A percentile compares a stretch with the other conserved stretches of the same genome.
These are phyloP conservation scores for Tipula helvola DNA, from an alignment of 2,888 invertebrate species.

Conservation along the genomic window DNA sequence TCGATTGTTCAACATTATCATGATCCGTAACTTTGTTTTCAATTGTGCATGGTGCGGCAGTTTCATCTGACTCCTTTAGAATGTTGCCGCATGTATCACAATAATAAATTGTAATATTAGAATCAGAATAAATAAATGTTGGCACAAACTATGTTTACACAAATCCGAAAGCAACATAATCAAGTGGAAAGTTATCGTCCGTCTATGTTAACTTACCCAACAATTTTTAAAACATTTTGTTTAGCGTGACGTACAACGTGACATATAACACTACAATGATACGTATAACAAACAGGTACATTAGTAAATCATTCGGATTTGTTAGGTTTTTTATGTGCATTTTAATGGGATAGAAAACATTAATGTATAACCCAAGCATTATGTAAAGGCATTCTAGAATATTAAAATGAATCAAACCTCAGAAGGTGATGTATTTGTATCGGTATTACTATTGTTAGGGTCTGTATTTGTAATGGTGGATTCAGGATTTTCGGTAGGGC, in stretches of 20 bases:
- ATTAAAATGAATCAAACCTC: neutral
- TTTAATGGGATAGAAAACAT: neutral
- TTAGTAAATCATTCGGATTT: neutral
- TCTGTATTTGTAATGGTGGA: neutral
- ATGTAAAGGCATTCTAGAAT: neutral
- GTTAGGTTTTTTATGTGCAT: neutral
- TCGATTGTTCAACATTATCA: constrained; percentile 15
- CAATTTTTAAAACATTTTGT: neutral
- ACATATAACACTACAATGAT: neutral
- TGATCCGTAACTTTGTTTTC: constrained; percentile 16
- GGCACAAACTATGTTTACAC: neutral
- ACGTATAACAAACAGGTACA: neutral
- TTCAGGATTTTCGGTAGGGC: neutral
- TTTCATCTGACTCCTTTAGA: constrained; percentile 9
- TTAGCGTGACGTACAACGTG: neutral
- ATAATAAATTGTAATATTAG: neutral
- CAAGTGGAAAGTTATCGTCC: neutral
- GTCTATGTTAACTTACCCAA: neutral
- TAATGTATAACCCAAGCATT: neutral
- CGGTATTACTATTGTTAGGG: neutral
- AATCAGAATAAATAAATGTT: neutral
- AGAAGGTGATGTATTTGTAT: neutral
- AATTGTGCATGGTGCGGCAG: constrained; percentile 16
- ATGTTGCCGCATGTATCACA: neutral
- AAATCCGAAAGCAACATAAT: neutral